These are phyloP conservation scores for Monochamus saltuarius DNA, from an alignment of 1,140 invertebrate genomes.

Conservation along the genomic window DNA sequence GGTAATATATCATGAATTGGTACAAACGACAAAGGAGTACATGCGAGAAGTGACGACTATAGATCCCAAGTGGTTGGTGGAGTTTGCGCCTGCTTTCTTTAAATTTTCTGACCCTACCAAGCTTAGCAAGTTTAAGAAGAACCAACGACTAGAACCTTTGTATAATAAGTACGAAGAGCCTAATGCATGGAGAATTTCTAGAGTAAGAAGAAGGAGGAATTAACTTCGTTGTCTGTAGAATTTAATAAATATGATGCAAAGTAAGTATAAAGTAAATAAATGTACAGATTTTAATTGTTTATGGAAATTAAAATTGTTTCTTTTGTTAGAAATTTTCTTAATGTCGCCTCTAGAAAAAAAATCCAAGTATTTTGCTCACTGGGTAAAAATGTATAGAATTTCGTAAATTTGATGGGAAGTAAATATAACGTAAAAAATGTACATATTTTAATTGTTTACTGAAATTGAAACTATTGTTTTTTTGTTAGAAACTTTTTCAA, in stretches of 20 bases:
- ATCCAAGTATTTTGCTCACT: background rate
- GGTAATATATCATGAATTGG: conserved; percentile 98
- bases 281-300: background rate
- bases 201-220: conserved; percentile 86
- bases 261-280: background rate
- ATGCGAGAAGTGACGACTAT: conserved; percentile 99
- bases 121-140: conserved; percentile 98
- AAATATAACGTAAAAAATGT: background rate
- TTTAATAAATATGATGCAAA: background rate
- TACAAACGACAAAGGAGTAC: conserved; percentile 99
- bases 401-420: too few relatives aligned
- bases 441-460: background rate
- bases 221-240: conserved; percentile 53
- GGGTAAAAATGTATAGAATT: too few relatives aligned
- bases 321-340: background rate
- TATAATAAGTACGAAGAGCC: conserved; percentile 99
- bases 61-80: conserved; percentile 98
- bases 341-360: background rate
- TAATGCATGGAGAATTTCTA: conserved; percentile 98
- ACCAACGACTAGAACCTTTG: conserved; percentile 95
- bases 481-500: background rate
- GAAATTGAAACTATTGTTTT: too few relatives aligned
- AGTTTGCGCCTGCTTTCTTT: conserved; percentile 99
- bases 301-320: too few relatives aligned
- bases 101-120: conserved; percentile 99